Evolutionary conservation across 2,888 invertebrate genomes (phyloP), one percentile per base, ranked within the genome.

Genomic region (Ephialtes manifestator): DNA sequence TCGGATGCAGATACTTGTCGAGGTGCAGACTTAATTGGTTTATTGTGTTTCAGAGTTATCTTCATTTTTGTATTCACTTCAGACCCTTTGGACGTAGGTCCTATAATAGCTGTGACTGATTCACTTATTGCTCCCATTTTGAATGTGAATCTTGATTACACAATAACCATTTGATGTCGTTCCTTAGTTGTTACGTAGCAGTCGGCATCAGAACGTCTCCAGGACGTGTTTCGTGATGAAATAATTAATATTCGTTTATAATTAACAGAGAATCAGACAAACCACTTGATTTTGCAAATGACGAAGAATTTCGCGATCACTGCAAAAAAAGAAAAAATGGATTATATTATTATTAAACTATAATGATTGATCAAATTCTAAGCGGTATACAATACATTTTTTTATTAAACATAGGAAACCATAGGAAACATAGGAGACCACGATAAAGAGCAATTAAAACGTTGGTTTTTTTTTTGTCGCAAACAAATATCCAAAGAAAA

Each of bases 31-130:
- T 24, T 24, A 0, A 55, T 55, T 55, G 55, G 55, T 4, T 11
- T 24, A 0, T 55, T 24, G 24, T 55, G 55, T 24, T 55, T 55
- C 55, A 55, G 55, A 24, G 11, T 24, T 20, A 55, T 55, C 3
- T 20, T 55, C 55, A 55, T 55, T 55, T 55, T 55, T 55, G 24
- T 55, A 24, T 55, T 55, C 55, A 55, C 55, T 10, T 10, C 13
- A 55, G 55, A 2, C 4, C 8, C 51, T 1, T 18, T 53, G 18
- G 0, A 4, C 18, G 51, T 53, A 0, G 51, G 7, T 53, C 20
- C 8, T 3, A 1, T n/a, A 7, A 5, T 1, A 18, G 8, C 51
- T 8, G 51, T 10, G 5, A 5, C 18, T 18, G 18, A 7, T 20
- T 18, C 7, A 18, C 18, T 18, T 13, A 1, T 15, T 15, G 20